Base-by-base conservation (phyloP, 1,140 invertebrate genomes). In the Hyles vespertilio region DNA sequence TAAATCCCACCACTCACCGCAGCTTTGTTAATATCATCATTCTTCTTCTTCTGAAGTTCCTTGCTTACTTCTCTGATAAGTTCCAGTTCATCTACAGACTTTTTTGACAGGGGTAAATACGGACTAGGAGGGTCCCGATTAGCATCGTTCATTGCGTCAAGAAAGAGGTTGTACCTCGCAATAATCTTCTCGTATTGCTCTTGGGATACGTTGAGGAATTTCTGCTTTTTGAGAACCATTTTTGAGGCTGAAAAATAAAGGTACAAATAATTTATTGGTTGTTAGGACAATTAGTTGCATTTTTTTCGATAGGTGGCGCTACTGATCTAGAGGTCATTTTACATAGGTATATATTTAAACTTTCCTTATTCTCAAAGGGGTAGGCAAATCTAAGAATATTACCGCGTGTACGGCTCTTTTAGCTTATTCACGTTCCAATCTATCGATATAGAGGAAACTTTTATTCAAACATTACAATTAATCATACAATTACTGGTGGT, bases 31-130 rank as follows among this genome's bases (percentile, higher is more conserved):
- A 78, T 57, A 47, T 80, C 78, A 0, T 84, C 77, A 0, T 79
- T 67, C 45, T 81, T 83, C 62, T 84, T 84, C 32, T 55, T 59
- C 63, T 81, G 77, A 43, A 86, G 45, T 0, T 70, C 61, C 10
- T 51, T 59, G 48, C 78, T 81, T 36, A 83, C 65, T 36, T 81
- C 77, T 33, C 83, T 71, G 32, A 80, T 81, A 3, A 84, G 61
- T 1, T 60, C 9, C 45, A 86, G 32, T 52, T 84, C 77, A 0
- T 76, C 60, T 5, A 75, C 0, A 1, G 63, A 54, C 32, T 69
- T 69, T 32, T 58, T 0, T 0, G 58, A 5, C 5, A 86, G 49
- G 0, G 66, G 59, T 2, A 74, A 67, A 61, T 73, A 86, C 0
- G 84, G 72, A 3, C 22, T 66, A 0, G 77, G 58, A 0, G 72